These are phyloP conservation scores for Aviceda subcristata DNA, from an alignment of 2,113 vertebrate species.

Conservation along the genomic window DNA sequence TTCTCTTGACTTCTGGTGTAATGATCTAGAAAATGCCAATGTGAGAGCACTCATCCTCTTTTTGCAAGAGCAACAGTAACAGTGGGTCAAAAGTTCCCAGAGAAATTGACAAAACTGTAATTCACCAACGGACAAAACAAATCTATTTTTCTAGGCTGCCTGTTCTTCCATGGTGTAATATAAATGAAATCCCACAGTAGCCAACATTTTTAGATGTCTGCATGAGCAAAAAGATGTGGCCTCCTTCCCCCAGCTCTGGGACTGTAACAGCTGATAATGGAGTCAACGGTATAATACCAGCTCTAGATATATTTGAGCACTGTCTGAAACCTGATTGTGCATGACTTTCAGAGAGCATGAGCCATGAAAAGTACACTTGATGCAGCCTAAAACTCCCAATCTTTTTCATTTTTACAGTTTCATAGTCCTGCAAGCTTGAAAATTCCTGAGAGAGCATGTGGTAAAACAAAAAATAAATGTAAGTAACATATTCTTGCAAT, in stretches of 20 bases:
- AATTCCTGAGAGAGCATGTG: slow-evolving; percentile 15
- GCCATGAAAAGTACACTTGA: slow-evolving; percentile 38
- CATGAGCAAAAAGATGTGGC: neutral
- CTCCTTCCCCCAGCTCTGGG: neutral
- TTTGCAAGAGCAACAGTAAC: neutral
- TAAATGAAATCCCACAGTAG: slow-evolving; percentile 10
- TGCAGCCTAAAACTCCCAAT: slow-evolving; percentile 14
- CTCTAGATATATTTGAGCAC: slow-evolving; percentile 11
- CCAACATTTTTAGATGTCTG: slow-evolving; percentile 18
- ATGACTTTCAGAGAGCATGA: slow-evolving; percentile 36
- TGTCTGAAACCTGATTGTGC: slow-evolving; percentile 52
- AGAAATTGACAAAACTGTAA: neutral
- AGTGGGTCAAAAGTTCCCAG: neutral
- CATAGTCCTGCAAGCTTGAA: slow-evolving; percentile 28
- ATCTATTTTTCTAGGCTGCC: neutral
- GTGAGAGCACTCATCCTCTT: neutral
- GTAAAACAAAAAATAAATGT: slow-evolving; percentile 5
- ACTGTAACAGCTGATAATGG: slow-evolving; percentile 9
- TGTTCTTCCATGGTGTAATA: slow-evolving; percentile 4
- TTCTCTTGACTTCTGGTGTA: neutral
- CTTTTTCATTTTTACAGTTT: slow-evolving; percentile 37
- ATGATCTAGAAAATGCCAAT: neutral
- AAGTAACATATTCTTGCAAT: slow-evolving; percentile 27
- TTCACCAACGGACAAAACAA: neutral
- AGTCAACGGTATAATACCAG: neutral